Base-by-base conservation (phyloP, 1,140 invertebrate genomes). In the Brachionus paranguensis region DNA sequence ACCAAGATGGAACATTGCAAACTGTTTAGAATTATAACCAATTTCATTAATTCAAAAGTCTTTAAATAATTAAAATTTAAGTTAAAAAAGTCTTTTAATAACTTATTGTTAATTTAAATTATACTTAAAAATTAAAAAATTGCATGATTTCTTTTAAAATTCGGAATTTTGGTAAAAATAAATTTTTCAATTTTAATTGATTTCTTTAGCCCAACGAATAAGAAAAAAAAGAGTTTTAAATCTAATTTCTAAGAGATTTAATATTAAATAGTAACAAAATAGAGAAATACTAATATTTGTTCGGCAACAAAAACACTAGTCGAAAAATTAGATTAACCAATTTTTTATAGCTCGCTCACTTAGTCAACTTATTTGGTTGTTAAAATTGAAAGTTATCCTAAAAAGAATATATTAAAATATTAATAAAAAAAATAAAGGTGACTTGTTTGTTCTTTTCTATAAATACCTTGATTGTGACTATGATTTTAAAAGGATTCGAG, bases 231-330 rank as follows among this genome's bases (percentile, higher is more conserved):
- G 53, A 60, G 53, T 60, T 60, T 60, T 17, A 20, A 60, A 60
- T 3, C 5, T 70, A 37, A 37, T 70, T 70, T 70, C 33, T 70
- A 50, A 76, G 45, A 47, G 72, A 50, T 76, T 76, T 50, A 50
- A 76, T 76, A 76, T 76, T 76, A 76, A 76, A 41, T 60, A 72
- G 68, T 72, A 72, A 72, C 43, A 72, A 72, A 72, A 72, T 72
- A 76, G 27, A 76, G 27, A 76, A 50, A 76, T 33, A 20, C 47
- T 50, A 76, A 50, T 76, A 76, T 76, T 76, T 76, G 33, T 50
- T 76, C 47, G 47, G 45, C 47, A 76, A 76, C 17, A 72, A 72
- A 72, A 72, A 72, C 68, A 72, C 68, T 37, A 72, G 37, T 20
- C 41, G 68, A 72, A 47, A 47, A 72, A 72, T 72, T 72, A 72